Percentiles rank a stretch among this genome's conserved stretches.
Conservation (phyloP, 1,140 invertebrate genomes). For the Trichonephila clavata region DNA sequence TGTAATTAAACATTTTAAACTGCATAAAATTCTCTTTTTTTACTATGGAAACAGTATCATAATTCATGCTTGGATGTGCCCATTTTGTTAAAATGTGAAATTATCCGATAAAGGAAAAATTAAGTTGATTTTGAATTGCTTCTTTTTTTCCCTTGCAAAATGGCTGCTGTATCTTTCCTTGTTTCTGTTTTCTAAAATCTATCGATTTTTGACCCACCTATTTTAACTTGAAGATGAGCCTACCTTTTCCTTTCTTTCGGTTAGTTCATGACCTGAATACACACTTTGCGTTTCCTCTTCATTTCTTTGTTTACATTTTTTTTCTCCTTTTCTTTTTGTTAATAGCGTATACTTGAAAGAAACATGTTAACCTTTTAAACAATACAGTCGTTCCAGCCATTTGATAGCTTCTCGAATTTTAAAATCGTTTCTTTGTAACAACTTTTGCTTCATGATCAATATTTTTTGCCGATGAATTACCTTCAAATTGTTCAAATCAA, state of each 20-base stretch:
- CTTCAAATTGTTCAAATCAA: constrained; percentile 36
- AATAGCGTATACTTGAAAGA: neutral
- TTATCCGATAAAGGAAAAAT: too few species aligned
- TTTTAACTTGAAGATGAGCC: constrained; percentile 29
- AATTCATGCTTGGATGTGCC: too few species aligned
- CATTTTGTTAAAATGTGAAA: too few species aligned
- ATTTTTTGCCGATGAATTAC: neutral
- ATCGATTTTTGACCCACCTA: neutral
- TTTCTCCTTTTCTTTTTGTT: neutral
- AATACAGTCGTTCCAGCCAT: neutral
- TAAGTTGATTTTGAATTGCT: too few species aligned
- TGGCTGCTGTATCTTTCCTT: neutral
- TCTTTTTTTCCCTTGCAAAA: too few species aligned
- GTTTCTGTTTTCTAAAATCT: neutral
- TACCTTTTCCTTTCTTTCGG: constrained; percentile 10
- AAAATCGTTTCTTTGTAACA: neutral
- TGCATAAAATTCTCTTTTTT: too few species aligned
- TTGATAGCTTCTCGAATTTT: neutral
- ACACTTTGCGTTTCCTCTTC: neutral
- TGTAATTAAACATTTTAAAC: too few species aligned
- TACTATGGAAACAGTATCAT: too few species aligned
- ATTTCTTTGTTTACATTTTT: neutral
- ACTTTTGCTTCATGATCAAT: neutral
- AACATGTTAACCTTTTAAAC: neutral
- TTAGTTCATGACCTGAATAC: constrained; percentile 41